Conservation (phyloP, 2,888 invertebrate genomes). For the Uloborus plumipes region DNA sequence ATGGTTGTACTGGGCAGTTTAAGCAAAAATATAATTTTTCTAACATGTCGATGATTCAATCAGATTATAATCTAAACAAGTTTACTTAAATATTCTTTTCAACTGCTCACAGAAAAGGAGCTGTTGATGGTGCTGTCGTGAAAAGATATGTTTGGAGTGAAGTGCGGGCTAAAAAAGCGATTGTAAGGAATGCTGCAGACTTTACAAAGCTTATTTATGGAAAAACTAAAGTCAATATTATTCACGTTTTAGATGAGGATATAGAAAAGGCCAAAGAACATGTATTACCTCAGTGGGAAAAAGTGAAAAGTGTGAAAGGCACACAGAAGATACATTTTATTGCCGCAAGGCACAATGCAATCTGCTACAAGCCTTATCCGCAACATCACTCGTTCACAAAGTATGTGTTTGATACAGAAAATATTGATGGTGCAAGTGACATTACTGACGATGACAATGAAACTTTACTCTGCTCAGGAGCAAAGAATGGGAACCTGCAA, state of each 20-base stretch:
- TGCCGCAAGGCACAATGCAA: background rate
- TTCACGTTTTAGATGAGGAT: background rate
- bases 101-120: constrained; percentile 5
- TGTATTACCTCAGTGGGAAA: background rate
- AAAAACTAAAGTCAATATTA: background rate
- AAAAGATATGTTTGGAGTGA: background rate
- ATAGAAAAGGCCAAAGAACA: background rate
- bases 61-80: background rate
- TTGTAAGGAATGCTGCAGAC: constrained; percentile 12
- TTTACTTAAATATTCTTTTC: background rate
- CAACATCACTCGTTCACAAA: background rate
- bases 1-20: background rate
- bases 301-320: background rate
- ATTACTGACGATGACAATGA: background rate
- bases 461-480: background rate
- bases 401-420: background rate
- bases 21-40: constrained; percentile 6
- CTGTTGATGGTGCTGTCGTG: constrained; percentile 9
- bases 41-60: constrained; percentile 1
- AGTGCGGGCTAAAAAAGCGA: background rate
- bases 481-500: background rate
- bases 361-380: background rate
- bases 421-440: background rate
- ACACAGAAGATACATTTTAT: constrained; percentile 5
- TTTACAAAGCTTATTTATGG: background rate